Base-by-base conservation (phyloP, 2,888 invertebrate genomes). In the Odontothrips loti region DNA sequence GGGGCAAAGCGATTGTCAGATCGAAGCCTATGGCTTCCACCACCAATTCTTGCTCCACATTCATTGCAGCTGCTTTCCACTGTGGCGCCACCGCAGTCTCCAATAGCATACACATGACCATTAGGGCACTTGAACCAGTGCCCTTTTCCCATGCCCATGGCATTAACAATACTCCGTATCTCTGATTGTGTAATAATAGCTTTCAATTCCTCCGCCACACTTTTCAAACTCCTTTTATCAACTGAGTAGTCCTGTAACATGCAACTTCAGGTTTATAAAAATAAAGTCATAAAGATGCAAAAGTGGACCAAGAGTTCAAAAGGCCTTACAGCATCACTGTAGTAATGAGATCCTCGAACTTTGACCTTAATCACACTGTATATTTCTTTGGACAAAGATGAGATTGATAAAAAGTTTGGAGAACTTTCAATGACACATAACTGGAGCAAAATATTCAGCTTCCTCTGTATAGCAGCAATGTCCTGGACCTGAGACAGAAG, bases 81-180 rank as follows among this genome's bases (percentile, higher is more conserved):
- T 88, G 88, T 90, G 0, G 93, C 92, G 8, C 92, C 92, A 6
- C 93, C 93, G 85, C 93, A 93, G 3, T 92, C 91, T 0, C 88
- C 90, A 82, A 93, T 92, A 48, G 89, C 90, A 85, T 93, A 93
- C 58, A 88, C 85, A 86, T 93, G 93, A 0, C 92, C 93, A 84
- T 93, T 92, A 0, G 90, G 91, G 86, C 94, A 94, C 86, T 91
- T 91, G 86, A 88, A 93, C 93, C 94, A 94, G 84, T 91, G 91
- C 0, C 93, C 93, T 79, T 88, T 87, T 78, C 85, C 86, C 63
- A 92, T 84, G 0, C 88, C 89, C 83, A 93, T 88, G 0, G 92
- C 92, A 84, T 86, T 84, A 0, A 92, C 88, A 80, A 93, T 89
- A 86, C 90, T 85, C 23, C 86, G 84, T 58, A 89, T 87, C 85